These are phyloP conservation scores for Camponotus floridanus DNA, from an alignment of 1,140 invertebrate genomes.

Conservation along the genomic window DNA sequence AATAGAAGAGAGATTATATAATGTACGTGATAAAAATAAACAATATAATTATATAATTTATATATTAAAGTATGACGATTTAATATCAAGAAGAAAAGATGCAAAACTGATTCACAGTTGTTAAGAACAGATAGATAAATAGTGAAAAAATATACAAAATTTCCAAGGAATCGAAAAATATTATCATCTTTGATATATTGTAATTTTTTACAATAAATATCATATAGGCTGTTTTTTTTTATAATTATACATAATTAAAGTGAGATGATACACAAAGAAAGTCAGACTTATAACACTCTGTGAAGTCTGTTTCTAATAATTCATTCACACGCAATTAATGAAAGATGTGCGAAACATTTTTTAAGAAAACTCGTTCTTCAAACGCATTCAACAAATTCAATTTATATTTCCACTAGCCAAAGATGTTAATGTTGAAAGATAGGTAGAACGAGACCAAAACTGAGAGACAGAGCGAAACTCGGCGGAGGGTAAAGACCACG, in stretches of 20 bases:
- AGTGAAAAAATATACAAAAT: neutral
- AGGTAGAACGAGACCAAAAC: conserved; percentile 33
- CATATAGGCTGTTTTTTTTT: neutral
- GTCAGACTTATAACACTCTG: neutral
- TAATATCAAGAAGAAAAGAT: neutral
- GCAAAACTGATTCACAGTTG: neutral
- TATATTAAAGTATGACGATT: neutral
- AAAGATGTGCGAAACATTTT: neutral
- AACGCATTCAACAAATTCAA: neutral
- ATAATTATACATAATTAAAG: neutral
- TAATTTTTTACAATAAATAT: conserved; percentile 28
- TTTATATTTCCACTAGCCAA: neutral
- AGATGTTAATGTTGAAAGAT: conserved; percentile 37
- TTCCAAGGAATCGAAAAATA: neutral
- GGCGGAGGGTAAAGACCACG: conserved; percentile 81
- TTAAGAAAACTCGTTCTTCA: neutral
- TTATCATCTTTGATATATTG: neutral
- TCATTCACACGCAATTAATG: neutral
- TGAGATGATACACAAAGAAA: neutral
- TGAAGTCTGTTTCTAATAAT: neutral
- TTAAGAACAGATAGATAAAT: neutral
- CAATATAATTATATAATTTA: neutral
- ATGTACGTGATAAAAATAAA: neutral
- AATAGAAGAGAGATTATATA: neutral
- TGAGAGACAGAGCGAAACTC: conserved; percentile 62